Evolutionary conservation across 2,797 vertebrate species (phyloP).

Genomic region (Kryptolebias ocellatus): DNA sequence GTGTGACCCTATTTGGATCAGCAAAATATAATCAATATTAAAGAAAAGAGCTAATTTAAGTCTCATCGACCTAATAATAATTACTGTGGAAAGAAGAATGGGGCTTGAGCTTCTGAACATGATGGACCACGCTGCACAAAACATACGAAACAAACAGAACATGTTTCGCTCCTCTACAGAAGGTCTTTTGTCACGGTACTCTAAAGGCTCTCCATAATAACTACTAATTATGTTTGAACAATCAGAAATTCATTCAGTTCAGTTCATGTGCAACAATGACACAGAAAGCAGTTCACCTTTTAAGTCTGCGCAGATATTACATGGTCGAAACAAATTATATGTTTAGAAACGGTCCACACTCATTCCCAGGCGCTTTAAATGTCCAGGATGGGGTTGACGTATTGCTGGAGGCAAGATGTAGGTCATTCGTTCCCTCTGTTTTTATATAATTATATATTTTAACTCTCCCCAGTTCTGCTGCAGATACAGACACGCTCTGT

Average conservation of each 20-base stretch:
- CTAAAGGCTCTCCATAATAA: no score
- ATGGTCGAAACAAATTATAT: not conserved
- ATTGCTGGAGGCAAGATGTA: constrained; percentile 11
- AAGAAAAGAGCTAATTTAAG: not conserved
- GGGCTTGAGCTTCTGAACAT: no score
- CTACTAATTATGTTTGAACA: no score
- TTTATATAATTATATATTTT: constrained; percentile 9
- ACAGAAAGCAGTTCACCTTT: not conserved
- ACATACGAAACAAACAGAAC: no score
- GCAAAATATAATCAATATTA: constrained; percentile 3
- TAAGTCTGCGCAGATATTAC: not conserved
- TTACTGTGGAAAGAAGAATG: no score
- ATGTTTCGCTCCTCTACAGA: no score
- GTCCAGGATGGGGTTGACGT: constrained; percentile 5
- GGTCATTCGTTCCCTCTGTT: constrained; percentile 10
- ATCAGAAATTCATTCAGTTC: not conserved
- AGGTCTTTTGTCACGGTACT: no score
- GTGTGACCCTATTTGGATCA: constrained; percentile 10
- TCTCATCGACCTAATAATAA: not conserved
- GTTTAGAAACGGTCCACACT: not conserved
- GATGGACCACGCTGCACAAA: no score
- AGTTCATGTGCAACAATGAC: not conserved
- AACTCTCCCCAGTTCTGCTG: not conserved
- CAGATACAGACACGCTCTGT: constrained; percentile 4
- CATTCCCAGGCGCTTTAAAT: not conserved